phyloP scores from a whole-genome alignment of 2,113 vertebrate species.

The Condylura cristata region DNA sequence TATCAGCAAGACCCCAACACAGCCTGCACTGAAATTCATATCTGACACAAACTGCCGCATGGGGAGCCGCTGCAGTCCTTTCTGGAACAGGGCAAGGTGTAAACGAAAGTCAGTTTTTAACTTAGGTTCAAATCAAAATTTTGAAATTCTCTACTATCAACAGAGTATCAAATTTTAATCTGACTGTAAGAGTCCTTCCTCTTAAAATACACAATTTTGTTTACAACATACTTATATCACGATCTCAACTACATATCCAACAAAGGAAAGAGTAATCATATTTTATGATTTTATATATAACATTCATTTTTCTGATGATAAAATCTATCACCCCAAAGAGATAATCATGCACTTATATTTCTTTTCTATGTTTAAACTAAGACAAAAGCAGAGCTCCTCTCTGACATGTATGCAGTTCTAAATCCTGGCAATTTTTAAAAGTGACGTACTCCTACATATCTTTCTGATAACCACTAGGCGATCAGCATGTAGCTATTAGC shows the following conservation, averaged over 20 bases:
- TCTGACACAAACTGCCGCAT: not conserved
- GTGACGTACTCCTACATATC: constrained; percentile 14
- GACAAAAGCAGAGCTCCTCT: constrained; percentile 23
- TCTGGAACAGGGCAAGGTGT: not conserved
- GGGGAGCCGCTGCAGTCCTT: not conserved
- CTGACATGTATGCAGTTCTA: not conserved
- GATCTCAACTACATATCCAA: constrained; percentile 14
- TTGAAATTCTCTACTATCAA: constrained; percentile 37
- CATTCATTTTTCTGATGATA: not conserved
- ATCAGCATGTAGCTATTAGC: no score
- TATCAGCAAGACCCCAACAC: constrained; percentile 34
- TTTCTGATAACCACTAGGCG: not conserved
- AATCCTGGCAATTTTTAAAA: not conserved
- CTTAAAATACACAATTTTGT: constrained; percentile 4
- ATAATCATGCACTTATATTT: not conserved
- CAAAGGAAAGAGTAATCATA: not conserved
- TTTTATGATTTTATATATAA: not conserved
- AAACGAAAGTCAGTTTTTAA: constrained; percentile 1
- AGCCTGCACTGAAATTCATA: constrained; percentile 5
- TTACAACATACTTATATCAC: not conserved
- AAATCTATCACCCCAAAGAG: constrained; percentile 25
- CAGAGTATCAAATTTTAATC: constrained; percentile 9
- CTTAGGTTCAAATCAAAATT: not conserved
- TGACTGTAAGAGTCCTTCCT: not conserved
- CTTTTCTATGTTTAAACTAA: constrained; percentile 12